phyloP scores from a whole-genome alignment of 1,140 invertebrate species.

The Vollenhovia emeryi region DNA sequence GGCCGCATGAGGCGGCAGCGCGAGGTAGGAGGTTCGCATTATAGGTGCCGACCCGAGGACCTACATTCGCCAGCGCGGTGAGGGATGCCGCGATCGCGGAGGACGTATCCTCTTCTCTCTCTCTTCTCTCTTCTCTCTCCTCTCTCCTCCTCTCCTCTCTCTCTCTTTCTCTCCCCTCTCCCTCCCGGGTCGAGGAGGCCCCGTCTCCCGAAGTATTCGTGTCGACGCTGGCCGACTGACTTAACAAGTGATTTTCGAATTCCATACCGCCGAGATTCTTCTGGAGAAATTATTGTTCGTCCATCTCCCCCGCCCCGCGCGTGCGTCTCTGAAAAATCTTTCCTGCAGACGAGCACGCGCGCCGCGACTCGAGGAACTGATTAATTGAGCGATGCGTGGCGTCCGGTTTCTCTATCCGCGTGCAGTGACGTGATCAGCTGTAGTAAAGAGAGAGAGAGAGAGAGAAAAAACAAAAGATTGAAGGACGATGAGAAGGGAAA shows the following conservation, averaged over 20 bases:
- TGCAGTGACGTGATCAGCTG: background rate
- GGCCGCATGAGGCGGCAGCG: constrained; percentile 57
- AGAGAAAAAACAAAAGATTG: background rate
- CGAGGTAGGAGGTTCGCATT: constrained; percentile 77
- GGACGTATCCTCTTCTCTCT: constrained; percentile 16
- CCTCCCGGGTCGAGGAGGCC: constrained; percentile 34
- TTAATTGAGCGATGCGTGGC: background rate
- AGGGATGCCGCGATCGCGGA: constrained; percentile 45
- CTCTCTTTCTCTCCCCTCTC: constrained; percentile 17
- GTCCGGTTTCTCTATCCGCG: background rate
- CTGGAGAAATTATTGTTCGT: constrained; percentile 63
- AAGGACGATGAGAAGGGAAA: constrained; percentile 6
- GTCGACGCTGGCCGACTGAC: constrained; percentile 59
- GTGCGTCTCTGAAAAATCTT: constrained; percentile 10
- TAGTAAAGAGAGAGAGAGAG: no score
- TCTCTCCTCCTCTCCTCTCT: constrained; percentile 18
- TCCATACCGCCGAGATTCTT: constrained; percentile 65
- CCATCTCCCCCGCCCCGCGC: background rate
- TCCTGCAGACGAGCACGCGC: constrained; percentile 8
- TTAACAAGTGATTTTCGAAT: constrained; percentile 66
- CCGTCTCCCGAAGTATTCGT: constrained; percentile 63
- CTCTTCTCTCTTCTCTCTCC: constrained; percentile 22
- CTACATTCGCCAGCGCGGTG: constrained; percentile 78
- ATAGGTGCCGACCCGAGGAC: constrained; percentile 81
- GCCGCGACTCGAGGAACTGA: constrained; percentile 33